These are phyloP conservation scores for Argyresthia goedartella DNA, from an alignment of 2,888 invertebrate species.

Conservation along the genomic window DNA sequence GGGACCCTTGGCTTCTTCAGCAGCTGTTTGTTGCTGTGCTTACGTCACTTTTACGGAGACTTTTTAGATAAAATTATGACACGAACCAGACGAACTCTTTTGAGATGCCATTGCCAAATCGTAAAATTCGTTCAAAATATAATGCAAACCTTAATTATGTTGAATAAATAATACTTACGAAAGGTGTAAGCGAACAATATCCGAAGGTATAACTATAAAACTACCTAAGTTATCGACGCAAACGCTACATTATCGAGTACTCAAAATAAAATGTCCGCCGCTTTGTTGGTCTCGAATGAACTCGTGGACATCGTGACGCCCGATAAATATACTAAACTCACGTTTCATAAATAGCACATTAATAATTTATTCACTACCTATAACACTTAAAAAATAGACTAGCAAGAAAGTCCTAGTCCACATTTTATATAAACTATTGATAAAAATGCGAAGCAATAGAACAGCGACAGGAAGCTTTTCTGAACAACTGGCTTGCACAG, in stretches of 20 bases:
- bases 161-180: slow-evolving; percentile 51
- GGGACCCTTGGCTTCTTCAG: slow-evolving; percentile 25
- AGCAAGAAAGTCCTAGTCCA: slow-evolving; percentile 48
- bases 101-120: slow-evolving; percentile 23
- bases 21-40: slow-evolving; percentile 44
- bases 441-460: slow-evolving; percentile 50
- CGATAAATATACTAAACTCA: slow-evolving; percentile 24
- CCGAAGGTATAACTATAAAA: slow-evolving; percentile 65
- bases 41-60: slow-evolving; percentile 59
- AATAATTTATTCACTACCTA: slow-evolving; percentile 46
- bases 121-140: slow-evolving; percentile 11
- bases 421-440: slow-evolving; percentile 47
- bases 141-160: neutral
- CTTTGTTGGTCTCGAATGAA: slow-evolving; percentile 70
- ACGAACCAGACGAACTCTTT: slow-evolving; percentile 29
- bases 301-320: slow-evolving; percentile 69
- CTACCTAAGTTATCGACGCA: slow-evolving; percentile 68
- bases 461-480: slow-evolving; percentile 67
- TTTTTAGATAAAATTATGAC: slow-evolving; percentile 55
- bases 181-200: slow-evolving; percentile 67
- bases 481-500: slow-evolving; percentile 55
- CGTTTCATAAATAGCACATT: slow-evolving; percentile 51
- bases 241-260: slow-evolving; percentile 71
- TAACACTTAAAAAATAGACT: slow-evolving; percentile 48
- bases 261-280: slow-evolving; percentile 73